Evolutionary conservation across 2,888 invertebrate species (phyloP).

Genomic region (Clistopyga incitator): DNA sequence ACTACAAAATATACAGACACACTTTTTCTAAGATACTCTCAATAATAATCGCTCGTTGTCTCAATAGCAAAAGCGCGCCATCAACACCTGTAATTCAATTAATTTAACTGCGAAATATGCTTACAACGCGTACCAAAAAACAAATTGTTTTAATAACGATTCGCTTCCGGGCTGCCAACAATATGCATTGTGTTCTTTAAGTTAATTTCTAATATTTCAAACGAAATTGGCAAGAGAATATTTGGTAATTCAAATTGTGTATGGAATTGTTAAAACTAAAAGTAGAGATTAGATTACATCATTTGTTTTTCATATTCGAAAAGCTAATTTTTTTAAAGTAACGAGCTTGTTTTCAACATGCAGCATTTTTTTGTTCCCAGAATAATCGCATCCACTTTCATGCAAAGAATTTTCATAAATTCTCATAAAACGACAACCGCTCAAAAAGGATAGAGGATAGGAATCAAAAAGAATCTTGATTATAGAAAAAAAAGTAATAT

Average conservation of each 20-base stretch:
- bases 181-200: no score
- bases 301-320: no score
- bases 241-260: no score
- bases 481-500: slow-evolving; percentile 72
- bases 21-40: slow-evolving; percentile 67
- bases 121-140: neutral
- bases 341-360: no score
- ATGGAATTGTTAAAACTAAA: no score
- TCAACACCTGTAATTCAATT: slow-evolving; percentile 41
- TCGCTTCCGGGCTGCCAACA: no score
- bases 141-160: no score
- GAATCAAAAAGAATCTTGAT: slow-evolving; percentile 79
- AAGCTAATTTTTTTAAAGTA: no score
- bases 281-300: no score
- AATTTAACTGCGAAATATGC: neutral
- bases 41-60: slow-evolving; percentile 37
- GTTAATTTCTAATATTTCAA: no score
- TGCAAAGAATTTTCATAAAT: neutral
- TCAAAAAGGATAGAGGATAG: slow-evolving; percentile 69
- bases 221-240: no score
- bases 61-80: slow-evolving; percentile 28
- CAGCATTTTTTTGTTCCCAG: neutral
- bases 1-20: slow-evolving; percentile 78
- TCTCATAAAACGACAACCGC: neutral
- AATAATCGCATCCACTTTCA: neutral